Base-by-base conservation (phyloP, 2,888 invertebrate species). In the Subacronicta megacephala region DNA sequence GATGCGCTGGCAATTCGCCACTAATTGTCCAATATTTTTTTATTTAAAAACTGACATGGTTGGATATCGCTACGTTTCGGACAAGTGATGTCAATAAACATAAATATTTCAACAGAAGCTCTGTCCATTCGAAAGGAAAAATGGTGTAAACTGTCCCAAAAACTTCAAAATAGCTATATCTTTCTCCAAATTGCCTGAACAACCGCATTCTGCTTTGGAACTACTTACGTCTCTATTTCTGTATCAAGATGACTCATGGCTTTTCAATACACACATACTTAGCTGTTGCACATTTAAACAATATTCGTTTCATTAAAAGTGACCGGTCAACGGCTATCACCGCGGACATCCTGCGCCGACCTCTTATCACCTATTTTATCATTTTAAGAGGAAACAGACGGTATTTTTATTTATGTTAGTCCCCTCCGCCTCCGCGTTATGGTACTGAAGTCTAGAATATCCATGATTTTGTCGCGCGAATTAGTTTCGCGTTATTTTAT, bases 321-420 rank as follows among this genome's bases (percentile, higher is more conserved):
- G 88, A 87, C 88, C 89, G 90, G 90, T 90, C 89, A 82, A 57
- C 49, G 44, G 65, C 80, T 93, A 93, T 93, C 93, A 67, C 53
- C 77, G 75, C 90, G 93, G 93, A 94, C 85, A 80, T 94, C 93
- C 93, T 92, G 93, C 72, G 36, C 41, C 61, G 62, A 56, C 69
- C 51, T 56, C 60, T 74, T 83, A 84, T 88, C 90, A 78, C 67
- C 43, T 23, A 62, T 51, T 65, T 89, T 93, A 93, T 93, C 93
- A 72, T 38, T n/a, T 12, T 26, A 63, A 84, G 82, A 90, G 93
- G 93, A 93, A 93, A 85, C 93, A 91, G 92, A 76, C 89, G 72
- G 76, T 87, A 85, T 89, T 91, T 88, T 89, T 92, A 90, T 90
- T 90, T 88, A 79, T 87, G 80, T 85, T 84, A 85, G 83, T 82